phyloP scores from a whole-genome alignment of 2,888 invertebrate species.

The Cephus pulcher region DNA sequence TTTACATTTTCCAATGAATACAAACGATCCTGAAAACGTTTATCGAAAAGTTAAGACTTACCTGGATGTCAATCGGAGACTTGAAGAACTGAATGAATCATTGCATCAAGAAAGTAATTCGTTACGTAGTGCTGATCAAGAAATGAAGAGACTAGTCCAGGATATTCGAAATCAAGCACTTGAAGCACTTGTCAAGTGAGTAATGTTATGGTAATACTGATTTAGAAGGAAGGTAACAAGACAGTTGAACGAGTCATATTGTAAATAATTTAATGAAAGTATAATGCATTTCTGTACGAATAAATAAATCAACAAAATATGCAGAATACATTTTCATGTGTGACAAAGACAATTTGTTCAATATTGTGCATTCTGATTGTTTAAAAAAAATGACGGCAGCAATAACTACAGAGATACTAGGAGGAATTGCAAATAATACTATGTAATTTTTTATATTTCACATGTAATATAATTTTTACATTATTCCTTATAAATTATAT shows the following conservation, averaged over 20 bases:
- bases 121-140: conserved; percentile 50
- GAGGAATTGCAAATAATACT: background rate
- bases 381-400: background rate
- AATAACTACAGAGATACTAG: background rate
- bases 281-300: background rate
- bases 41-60: conserved; percentile 57
- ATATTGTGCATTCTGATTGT: background rate
- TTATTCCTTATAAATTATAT: background rate
- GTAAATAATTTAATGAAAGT: background rate
- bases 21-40: conserved; percentile 44
- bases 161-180: conserved; percentile 63
- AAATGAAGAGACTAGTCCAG: conserved; percentile 59
- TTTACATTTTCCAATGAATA: conserved; percentile 32
- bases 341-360: background rate
- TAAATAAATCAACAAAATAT: background rate
- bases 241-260: background rate
- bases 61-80: conserved; percentile 56
- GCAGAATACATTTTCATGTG: background rate
- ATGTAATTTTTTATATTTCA: background rate
- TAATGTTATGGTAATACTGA: background rate
- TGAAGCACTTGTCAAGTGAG: conserved; percentile 50
- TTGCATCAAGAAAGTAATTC: conserved; percentile 50
- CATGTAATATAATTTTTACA: background rate
- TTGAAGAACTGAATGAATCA: conserved; percentile 50
- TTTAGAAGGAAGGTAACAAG: background rate